phyloP scores from a whole-genome alignment of 2,888 invertebrate genomes.

The Allolobophora icterica region DNA sequence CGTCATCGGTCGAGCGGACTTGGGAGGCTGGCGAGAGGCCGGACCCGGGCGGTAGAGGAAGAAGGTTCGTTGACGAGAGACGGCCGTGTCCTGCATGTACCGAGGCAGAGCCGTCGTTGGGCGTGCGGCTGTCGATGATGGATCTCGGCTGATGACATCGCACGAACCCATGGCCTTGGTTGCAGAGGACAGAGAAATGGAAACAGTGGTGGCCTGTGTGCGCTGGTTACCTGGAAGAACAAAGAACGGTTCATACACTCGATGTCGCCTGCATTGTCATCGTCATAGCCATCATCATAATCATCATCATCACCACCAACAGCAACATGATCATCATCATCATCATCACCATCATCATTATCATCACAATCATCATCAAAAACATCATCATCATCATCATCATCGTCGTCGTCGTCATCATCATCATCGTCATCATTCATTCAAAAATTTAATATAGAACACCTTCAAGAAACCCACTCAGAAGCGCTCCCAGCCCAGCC shows the following conservation, averaged over 20 bases:
- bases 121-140: background rate
- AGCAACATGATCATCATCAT: constrained; percentile 31
- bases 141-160: constrained; percentile 10
- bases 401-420: constrained; percentile 34
- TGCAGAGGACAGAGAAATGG: background rate
- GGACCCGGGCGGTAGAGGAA: background rate
- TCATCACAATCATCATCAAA: constrained; percentile 15
- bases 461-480: too few relatives aligned
- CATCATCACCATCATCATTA: constrained; percentile 29
- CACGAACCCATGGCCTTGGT: background rate
- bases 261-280: constrained; percentile 42
- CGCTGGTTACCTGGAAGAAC: background rate
- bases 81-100: constrained; percentile 25
- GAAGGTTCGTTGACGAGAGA: constrained; percentile 13
- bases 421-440: background rate
- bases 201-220: background rate
- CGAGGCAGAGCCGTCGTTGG: background rate
- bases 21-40: background rate
- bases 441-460: too few relatives aligned
- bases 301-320: constrained; percentile 33
- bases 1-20: background rate
- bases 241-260: background rate
- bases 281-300: constrained; percentile 23
- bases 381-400: constrained; percentile 28
- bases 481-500: too few relatives aligned